Evolutionary conservation across 30 jellyfish, hydroid and myxozoan species (phyloP).

Genomic region (Catostylus mosaicus): DNA sequence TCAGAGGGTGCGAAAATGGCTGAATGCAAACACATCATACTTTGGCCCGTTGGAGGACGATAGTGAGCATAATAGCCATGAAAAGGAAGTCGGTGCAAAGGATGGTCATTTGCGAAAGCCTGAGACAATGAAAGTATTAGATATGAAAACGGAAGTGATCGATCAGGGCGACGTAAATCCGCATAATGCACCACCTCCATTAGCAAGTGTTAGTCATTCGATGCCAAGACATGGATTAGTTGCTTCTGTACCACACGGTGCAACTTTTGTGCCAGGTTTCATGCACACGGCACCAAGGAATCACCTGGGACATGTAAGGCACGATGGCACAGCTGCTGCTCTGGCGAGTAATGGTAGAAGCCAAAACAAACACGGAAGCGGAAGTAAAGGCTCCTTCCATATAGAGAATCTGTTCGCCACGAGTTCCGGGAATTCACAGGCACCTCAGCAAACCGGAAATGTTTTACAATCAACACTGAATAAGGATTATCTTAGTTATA

Average conservation of each 20-base stretch:
- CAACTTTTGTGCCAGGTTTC: conserved; percentile 16
- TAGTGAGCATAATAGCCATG: neutral
- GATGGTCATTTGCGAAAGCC: neutral
- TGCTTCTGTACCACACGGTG: conserved; percentile 22
- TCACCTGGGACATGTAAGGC: neutral
- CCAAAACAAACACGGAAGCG: neutral
- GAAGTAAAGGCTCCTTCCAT: conserved; percentile 8
- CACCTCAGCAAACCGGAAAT: neutral
- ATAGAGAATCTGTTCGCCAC: neutral
- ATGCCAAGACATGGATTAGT: neutral
- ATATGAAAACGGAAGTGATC: conserved; percentile 1
- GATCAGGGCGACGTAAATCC: neutral
- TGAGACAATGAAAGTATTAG: neutral
- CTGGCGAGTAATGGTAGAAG: neutral
- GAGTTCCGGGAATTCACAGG: too few relatives aligned
- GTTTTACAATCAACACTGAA: neutral
- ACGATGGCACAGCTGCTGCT: neutral
- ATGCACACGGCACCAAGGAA: neutral
- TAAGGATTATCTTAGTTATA: conserved; percentile 10
- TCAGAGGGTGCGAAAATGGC: conserved; percentile 86
- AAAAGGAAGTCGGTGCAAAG: neutral
- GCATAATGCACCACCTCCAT: conserved; percentile 13
- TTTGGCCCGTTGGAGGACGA: conserved; percentile 68
- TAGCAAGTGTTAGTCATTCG: conserved; percentile 17
- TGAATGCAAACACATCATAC: conserved; percentile 75